Conservation (phyloP, 2,113 vertebrate species). For the Desmodus rotundus region DNA sequence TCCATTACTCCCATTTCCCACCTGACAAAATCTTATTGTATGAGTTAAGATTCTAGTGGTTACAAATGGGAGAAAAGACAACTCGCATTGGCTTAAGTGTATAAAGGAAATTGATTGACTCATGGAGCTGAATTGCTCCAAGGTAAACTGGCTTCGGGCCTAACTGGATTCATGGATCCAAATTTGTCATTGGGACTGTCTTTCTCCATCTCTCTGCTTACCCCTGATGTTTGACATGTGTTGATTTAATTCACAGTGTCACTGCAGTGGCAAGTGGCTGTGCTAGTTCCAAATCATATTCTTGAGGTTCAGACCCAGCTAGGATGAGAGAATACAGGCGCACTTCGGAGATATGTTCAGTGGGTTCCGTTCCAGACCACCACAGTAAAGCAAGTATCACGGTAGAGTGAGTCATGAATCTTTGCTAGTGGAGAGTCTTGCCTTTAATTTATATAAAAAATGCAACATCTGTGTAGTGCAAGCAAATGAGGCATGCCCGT, state of each 20-base stretch:
- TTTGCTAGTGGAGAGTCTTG: not conserved
- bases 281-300: not conserved
- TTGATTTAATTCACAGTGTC: not conserved
- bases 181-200: not conserved
- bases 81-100: not conserved
- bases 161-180: not conserved
- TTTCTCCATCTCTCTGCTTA: not conserved
- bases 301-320: not conserved
- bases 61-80: not conserved
- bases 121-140: not conserved
- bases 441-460: not conserved
- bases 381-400: not conserved
- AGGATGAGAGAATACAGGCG: not conserved
- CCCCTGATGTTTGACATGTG: not conserved
- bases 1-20: not conserved
- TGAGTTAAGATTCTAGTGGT: not conserved
- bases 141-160: not conserved
- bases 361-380: too few species aligned
- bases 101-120: not conserved
- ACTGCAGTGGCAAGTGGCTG: not conserved
- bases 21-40: not conserved
- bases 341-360: not conserved
- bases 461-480: not conserved
- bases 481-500: not conserved
- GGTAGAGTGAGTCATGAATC: not conserved